Evolutionary conservation across 2,888 invertebrate species (phyloP).

Genomic region (Thereva unica): DNA sequence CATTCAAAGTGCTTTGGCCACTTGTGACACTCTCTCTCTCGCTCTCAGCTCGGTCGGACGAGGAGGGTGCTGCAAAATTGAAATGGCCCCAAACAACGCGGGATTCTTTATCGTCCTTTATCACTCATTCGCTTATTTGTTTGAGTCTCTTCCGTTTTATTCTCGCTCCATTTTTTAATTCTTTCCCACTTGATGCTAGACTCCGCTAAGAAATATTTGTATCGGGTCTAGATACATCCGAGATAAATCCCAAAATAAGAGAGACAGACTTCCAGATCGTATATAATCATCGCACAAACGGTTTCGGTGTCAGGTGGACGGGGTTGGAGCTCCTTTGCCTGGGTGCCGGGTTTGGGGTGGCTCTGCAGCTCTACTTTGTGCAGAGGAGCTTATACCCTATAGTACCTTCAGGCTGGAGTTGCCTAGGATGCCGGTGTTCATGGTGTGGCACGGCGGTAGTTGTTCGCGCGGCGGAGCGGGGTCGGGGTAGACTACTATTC

Average conservation of each 20-base stretch:
- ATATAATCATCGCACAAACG: conserved; percentile 24
- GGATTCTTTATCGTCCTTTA: conserved; percentile 13
- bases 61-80: no score
- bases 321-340: not conserved
- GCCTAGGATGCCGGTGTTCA: no score
- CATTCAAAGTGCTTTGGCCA: conserved; percentile 23
- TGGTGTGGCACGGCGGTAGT: not conserved
- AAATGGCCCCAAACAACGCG: not conserved
- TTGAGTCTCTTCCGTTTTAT: conserved; percentile 10
- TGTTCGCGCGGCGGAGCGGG: not conserved
- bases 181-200: not conserved
- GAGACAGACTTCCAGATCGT: conserved; percentile 13
- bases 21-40: conserved; percentile 16
- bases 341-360: not conserved
- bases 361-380: not conserved
- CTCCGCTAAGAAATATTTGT: conserved; percentile 23
- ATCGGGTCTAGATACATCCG: conserved; percentile 8
- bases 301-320: not conserved
- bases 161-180: not conserved
- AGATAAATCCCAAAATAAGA: conserved; percentile 31
- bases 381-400: not conserved
- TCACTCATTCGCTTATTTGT: conserved; percentile 26
- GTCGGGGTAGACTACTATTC: conserved; percentile 22
- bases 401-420: no score
- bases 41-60: not conserved